A percentile compares a stretch with the other conserved stretches of the same genome.
Conservation (phyloP, 2,797 vertebrate genomes). For the Cottoperca gobio region DNA sequence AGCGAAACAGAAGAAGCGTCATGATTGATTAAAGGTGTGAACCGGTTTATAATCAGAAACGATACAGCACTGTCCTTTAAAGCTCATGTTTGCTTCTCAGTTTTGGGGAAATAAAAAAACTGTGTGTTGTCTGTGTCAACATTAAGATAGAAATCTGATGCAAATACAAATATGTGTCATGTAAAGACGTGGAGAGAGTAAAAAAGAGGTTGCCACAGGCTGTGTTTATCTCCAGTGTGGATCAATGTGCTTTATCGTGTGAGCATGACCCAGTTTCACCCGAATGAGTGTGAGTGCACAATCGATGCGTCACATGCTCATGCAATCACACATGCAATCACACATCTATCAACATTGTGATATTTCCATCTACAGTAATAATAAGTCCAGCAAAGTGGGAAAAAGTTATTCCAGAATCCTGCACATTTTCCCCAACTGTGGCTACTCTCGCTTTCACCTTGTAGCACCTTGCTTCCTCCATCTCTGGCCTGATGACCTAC, state of each 20-base stretch:
- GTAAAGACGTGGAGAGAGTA: constrained; percentile 50
- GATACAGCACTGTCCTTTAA: constrained; percentile 4
- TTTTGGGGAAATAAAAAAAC: neutral
- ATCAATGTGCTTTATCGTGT: constrained; percentile 65
- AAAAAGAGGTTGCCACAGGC: constrained; percentile 48
- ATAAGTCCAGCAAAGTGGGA: constrained; percentile 25
- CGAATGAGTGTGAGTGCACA: constrained; percentile 27
- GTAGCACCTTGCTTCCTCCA: constrained; percentile 15
- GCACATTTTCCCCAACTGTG: constrained; percentile 30
- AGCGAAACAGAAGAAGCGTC: constrained; percentile 28
- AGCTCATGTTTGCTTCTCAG: neutral
- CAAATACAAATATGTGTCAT: constrained; percentile 59
- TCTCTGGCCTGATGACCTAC: constrained; percentile 56
- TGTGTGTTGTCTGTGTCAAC: constrained; percentile 7
- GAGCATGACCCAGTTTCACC: constrained; percentile 67
- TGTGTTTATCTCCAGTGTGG: constrained; percentile 65
- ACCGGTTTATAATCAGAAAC: constrained; percentile 1
- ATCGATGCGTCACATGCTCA: neutral
- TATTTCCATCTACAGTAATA: constrained; percentile 23
- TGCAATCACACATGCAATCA: neutral
- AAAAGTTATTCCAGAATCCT: constrained; percentile 32
- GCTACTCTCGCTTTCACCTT: constrained; percentile 3
- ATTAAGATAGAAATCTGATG: constrained; percentile 27
- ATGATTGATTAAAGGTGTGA: constrained; percentile 14
- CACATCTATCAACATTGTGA: constrained; percentile 29